Percentiles rank a stretch among this genome's conserved stretches.
These are phyloP conservation scores for Eugnorisma glareosa DNA, from an alignment of 2,888 invertebrate genomes.

Conservation along the genomic window DNA sequence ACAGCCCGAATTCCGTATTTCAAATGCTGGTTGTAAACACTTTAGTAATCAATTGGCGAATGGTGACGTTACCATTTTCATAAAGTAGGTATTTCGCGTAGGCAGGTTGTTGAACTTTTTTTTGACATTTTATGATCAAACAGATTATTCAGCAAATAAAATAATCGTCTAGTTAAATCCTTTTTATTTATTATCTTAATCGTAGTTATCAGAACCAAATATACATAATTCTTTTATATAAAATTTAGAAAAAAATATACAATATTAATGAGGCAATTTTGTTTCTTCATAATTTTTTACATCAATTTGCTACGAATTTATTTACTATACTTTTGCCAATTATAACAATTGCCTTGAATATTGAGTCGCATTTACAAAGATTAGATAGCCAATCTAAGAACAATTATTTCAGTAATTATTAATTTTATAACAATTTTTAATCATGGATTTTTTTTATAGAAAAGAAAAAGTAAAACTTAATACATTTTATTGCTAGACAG, in stretches of 20 bases:
- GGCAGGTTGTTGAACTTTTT: not conserved
- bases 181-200: conserved; percentile 74
- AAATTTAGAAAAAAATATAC: conserved; percentile 75
- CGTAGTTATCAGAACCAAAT: conserved; percentile 75
- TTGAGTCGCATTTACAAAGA: conserved; percentile 34
- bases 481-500: conserved; percentile 62
- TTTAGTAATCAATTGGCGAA: not conserved
- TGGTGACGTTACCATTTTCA: conserved; percentile 12
- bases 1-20: conserved; percentile 7
- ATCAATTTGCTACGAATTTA: conserved; percentile 61
- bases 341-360: conserved; percentile 55
- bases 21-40: conserved; percentile 2
- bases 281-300: conserved; percentile 42
- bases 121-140: conserved; percentile 20
- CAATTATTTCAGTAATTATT: conserved; percentile 17
- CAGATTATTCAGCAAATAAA: conserved; percentile 31
- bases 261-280: conserved; percentile 62
- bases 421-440: conserved; percentile 26
- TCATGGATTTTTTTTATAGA: conserved; percentile 33
- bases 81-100: not conserved
- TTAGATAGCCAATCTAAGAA: conserved; percentile 28
- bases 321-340: conserved; percentile 61
- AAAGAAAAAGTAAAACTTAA: conserved; percentile 58
- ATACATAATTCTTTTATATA: conserved; percentile 76
- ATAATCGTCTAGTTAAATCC: conserved; percentile 53